A percentile compares a stretch with the other conserved stretches of the same genome.
Evolutionary conservation across 2,113 vertebrate species (phyloP).

Genomic region (Erythrocercus mccallii): DNA sequence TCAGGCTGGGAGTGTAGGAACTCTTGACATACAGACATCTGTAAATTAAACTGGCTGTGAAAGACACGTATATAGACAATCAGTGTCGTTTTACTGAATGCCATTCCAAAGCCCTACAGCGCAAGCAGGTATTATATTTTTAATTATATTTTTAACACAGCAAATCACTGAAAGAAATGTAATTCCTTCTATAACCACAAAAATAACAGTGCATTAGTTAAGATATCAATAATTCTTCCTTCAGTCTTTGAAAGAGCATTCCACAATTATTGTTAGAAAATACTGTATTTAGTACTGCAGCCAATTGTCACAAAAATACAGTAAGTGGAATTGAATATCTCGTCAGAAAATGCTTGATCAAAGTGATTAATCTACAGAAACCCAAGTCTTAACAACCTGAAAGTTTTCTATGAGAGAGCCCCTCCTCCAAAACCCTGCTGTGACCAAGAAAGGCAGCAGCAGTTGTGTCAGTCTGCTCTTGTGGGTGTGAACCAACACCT

Average conservation of each 20-base stretch:
- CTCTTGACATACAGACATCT: neutral
- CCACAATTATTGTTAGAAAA: neutral
- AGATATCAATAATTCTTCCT: neutral
- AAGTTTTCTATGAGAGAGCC: neutral
- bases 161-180: neutral
- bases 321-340: neutral
- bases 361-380: neutral
- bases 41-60: neutral
- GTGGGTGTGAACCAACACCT: neutral
- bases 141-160: neutral
- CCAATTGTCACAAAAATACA: neutral
- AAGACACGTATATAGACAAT: neutral
- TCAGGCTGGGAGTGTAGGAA: neutral
- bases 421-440: neutral
- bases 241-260: neutral
- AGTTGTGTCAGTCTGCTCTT: neutral
- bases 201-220: neutral
- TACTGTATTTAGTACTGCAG: neutral
- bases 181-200: neutral
- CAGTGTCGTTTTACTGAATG: rapidly evolving
- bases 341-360: neutral
- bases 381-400: neutral
- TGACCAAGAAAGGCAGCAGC: neutral
- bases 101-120: neutral
- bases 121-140: neutral